Evolutionary conservation across 1,140 invertebrate species (phyloP), one percentile per base, ranked within the genome.

Genomic region (Drosophila biarmipes): DNA sequence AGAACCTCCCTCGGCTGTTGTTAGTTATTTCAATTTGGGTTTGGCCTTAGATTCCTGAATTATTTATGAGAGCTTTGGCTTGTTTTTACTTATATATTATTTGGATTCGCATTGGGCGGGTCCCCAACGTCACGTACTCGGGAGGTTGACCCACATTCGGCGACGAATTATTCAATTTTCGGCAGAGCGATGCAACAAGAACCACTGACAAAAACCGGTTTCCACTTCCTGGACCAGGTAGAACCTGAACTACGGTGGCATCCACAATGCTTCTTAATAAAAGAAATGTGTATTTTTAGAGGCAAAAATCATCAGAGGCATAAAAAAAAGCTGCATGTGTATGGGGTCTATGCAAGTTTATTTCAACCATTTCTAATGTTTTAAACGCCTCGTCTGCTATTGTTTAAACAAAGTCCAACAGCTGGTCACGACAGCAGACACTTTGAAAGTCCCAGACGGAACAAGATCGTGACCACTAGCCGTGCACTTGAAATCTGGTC

Each of bases 101-200:
- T 57, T 48, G 52, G 40, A 42, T 54, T 29, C 34, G 38, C 43
- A 56, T 40, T 27, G 49, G 64, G 53, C 42, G 14, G 43, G 8
- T 10, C 46, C 29, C 34, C 21, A 19, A 35, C 34, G 37, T 45
- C 78, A 89, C 69, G 74, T 78, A 78, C 54, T 45, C 71, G 46
- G 46, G 6, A 42, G 58, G 51, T 43, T 82, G 82, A 87, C 82
- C 84, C 56, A 87, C 74, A 75, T 85, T 69, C 49, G 31, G 6
- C 38, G 34, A 24, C 40, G 27, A 68, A 87, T 89, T 87, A 89
- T 77, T 82, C 62, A 87, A 79, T 84, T 76, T 74, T 72, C 49
- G 64, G 56, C 59, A 58, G 42, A 69, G n/a, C 52, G 29, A 57
- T 68, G 54, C 62, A 51, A 37, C 35, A 17, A 54, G 66, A 69